phyloP scores from a whole-genome alignment of 1,140 invertebrate species.

The Magallana angulata region DNA sequence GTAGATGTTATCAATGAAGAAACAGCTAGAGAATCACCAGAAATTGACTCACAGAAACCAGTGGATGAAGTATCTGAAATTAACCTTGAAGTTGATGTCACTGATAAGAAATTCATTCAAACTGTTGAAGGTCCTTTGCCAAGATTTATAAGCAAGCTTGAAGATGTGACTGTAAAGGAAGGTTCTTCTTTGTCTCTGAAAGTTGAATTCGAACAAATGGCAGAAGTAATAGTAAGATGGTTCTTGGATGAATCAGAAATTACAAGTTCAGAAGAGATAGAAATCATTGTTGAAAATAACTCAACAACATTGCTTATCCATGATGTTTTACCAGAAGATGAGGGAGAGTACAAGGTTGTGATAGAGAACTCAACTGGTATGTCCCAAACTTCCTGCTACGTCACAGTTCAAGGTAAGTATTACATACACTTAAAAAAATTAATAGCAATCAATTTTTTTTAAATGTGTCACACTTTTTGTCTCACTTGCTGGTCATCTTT shows the following conservation, averaged over 20 bases:
- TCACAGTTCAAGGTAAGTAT: conserved; percentile 75
- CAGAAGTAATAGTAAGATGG: conserved; percentile 92
- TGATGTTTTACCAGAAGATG: conserved; percentile 74
- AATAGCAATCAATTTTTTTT: too few relatives aligned
- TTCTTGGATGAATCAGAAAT: conserved; percentile 89
- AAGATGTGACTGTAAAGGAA: conserved; percentile 66
- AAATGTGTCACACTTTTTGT: too few relatives aligned
- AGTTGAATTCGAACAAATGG: conserved; percentile 92
- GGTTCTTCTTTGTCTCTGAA: conserved; percentile 62
- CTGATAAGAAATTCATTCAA: conserved; percentile 20
- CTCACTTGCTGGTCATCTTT: not conserved
- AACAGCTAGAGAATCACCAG: not conserved
- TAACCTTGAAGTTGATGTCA: conserved; percentile 2
- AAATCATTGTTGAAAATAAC: conserved; percentile 67
- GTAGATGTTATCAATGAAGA: conserved; percentile 36
- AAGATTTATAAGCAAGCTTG: conserved; percentile 64
- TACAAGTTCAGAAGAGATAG: conserved; percentile 62
- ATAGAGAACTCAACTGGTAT: conserved; percentile 73
- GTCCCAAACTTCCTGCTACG: conserved; percentile 70
- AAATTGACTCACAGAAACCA: conserved; percentile 49
- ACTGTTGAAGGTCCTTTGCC: conserved; percentile 55
- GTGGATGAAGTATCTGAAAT: conserved; percentile 44
- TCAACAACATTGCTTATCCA: conserved; percentile 70
- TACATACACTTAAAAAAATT: not conserved
- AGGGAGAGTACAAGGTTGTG: conserved; percentile 75